Evolutionary conservation across 2,797 vertebrate species (phyloP).

Genomic region (Hydrophis major): DNA sequence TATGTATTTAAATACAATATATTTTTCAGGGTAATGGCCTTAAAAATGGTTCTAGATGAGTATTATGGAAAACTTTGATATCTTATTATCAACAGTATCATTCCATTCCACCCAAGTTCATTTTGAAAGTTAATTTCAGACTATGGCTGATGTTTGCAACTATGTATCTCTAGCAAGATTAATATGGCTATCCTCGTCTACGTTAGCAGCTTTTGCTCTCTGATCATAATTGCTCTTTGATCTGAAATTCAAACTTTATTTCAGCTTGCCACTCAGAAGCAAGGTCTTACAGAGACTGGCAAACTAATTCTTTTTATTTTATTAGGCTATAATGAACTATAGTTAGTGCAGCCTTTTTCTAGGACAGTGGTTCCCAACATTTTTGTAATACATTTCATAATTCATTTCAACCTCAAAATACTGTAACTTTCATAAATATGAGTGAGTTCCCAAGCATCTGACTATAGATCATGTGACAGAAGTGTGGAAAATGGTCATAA

Average conservation of each 20-base stretch:
- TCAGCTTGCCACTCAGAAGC: not conserved
- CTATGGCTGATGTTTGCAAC: not conserved
- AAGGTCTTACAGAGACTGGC: not conserved
- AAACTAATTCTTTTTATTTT: not conserved
- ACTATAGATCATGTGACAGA: no score
- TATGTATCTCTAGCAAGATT: not conserved
- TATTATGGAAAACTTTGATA: not conserved
- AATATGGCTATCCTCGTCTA: not conserved
- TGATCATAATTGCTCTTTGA: not conserved
- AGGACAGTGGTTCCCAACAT: not conserved
- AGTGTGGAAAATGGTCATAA: not conserved
- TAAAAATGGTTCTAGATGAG: not conserved
- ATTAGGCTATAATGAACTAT: not conserved
- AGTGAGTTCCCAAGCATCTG: no score
- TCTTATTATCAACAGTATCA: not conserved
- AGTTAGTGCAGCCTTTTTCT: not conserved
- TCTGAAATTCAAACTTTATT: not conserved
- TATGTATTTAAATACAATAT: not conserved
- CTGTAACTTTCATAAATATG: no score
- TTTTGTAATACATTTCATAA: not conserved
- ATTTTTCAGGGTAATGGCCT: not conserved
- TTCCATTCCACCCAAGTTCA: not conserved
- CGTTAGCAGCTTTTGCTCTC: not conserved
- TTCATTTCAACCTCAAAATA: no score
- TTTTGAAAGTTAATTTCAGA: not conserved